phyloP scores from a whole-genome alignment of 1,140 invertebrate genomes.

The Dicyema japonicum region DNA sequence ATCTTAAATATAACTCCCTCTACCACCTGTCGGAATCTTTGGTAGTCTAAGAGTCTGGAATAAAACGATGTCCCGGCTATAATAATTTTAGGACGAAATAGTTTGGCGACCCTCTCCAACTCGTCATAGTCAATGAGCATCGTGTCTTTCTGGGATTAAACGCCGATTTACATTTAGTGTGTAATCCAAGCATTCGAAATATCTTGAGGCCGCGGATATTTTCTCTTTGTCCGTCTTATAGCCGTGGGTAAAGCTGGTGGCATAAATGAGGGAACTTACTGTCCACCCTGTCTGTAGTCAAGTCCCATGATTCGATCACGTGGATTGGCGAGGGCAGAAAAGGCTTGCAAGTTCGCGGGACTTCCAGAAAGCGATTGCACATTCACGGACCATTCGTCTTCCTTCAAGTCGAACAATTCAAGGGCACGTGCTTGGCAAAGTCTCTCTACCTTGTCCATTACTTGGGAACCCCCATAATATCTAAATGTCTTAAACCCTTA shows the following conservation, averaged over 20 bases:
- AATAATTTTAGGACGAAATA: constrained; percentile 64
- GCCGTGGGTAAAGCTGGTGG: constrained; percentile 43
- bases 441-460: constrained; percentile 62
- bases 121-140: constrained; percentile 72
- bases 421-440: constrained; percentile 52
- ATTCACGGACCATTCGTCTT: constrained; percentile 74
- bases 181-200: constrained; percentile 81
- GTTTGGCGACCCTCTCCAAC: constrained; percentile 37
- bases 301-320: constrained; percentile 69
- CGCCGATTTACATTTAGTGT: constrained; percentile 29
- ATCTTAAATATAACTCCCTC: too few species aligned
- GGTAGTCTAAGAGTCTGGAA: constrained; percentile 38
- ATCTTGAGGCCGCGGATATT: constrained; percentile 66
- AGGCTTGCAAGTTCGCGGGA: constrained; percentile 57
- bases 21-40: constrained; percentile 38
- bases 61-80: constrained; percentile 60
- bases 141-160: constrained; percentile 28
- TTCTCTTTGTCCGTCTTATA: constrained; percentile 49
- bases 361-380: constrained; percentile 77
- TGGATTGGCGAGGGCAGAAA: constrained; percentile 28
- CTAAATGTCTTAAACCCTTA: constrained; percentile 19
- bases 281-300: constrained; percentile 64
- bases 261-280: too few species aligned
- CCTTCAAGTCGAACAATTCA: constrained; percentile 40
- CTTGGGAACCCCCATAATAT: constrained; percentile 79